Conservation (phyloP, 2,888 invertebrate species). For the Ophion ellenae region DNA sequence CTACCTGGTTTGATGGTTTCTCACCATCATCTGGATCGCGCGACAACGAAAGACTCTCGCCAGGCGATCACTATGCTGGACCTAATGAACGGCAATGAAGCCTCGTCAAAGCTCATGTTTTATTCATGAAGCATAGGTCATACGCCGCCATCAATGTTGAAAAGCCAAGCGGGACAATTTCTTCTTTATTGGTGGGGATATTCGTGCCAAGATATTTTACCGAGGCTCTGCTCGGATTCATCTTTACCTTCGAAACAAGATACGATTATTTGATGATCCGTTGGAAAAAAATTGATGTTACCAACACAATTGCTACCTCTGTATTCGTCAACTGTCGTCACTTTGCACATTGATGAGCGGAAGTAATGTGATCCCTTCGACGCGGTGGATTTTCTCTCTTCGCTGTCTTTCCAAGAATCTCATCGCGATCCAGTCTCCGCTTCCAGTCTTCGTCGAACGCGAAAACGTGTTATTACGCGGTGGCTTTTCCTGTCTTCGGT, state of each 20-base stretch:
- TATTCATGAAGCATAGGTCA: not conserved
- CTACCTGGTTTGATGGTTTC: conserved; percentile 45
- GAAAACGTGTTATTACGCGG: conserved; percentile 58
- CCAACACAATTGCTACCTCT: not conserved
- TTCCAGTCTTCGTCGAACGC: conserved; percentile 21
- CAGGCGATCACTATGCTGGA: not conserved
- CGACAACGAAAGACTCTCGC: conserved; percentile 43
- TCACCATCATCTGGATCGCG: conserved; percentile 48
- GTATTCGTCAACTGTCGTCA: not conserved
- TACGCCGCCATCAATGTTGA: not conserved
- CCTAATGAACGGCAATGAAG: not conserved
- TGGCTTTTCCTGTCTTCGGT: conserved; percentile 38
- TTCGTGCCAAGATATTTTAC: not conserved
- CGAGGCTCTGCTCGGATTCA: not conserved
- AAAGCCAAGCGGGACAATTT: not conserved
- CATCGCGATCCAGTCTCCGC: conserved; percentile 17
- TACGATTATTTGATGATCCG: not conserved
- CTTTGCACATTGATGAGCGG: conserved; percentile 15
- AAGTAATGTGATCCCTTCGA: conserved; percentile 14
- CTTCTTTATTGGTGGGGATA: not conserved
- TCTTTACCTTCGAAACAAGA: not conserved
- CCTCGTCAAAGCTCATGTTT: not conserved
- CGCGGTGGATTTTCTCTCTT: conserved; percentile 1
- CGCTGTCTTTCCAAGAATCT: conserved; percentile 51
- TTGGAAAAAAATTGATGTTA: not conserved